A percentile compares a stretch with the other conserved stretches of the same genome.
Conservation (phyloP, 2,113 vertebrate species). For the Brachirus orientalis region DNA sequence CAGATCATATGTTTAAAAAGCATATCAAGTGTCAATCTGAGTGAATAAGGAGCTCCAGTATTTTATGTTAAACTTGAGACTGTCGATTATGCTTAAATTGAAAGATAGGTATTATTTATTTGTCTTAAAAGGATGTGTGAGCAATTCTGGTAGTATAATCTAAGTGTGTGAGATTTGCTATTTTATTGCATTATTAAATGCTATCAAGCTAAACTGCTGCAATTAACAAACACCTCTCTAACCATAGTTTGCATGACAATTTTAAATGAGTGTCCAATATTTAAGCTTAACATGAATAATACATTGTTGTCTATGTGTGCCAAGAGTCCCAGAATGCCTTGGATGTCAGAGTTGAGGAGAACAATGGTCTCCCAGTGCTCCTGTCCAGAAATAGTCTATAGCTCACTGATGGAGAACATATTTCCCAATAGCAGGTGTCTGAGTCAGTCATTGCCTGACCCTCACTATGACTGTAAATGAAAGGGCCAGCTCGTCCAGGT, state of each 20-base stretch:
- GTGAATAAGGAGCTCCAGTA: slow-evolving; percentile 70
- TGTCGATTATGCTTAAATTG: slow-evolving; percentile 39
- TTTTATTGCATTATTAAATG: too few relatives aligned
- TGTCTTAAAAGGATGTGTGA: slow-evolving; percentile 1
- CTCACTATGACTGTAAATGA: slow-evolving; percentile 79
- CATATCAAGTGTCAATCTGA: slow-evolving; percentile 73
- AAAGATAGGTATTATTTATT: slow-evolving; percentile 36
- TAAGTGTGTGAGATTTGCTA: neutral
- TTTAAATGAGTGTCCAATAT: slow-evolving; percentile 53
- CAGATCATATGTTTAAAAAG: slow-evolving; percentile 67
- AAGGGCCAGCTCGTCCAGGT: slow-evolving; percentile 80
- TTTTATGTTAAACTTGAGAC: slow-evolving; percentile 60
- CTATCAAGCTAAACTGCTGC: too few relatives aligned
- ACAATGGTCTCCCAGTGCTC: slow-evolving; percentile 84
- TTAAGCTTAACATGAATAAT: slow-evolving; percentile 78
- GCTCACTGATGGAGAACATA: slow-evolving; percentile 85
- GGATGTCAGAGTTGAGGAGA: slow-evolving; percentile 73
- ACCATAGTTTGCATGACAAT: slow-evolving; percentile 32
- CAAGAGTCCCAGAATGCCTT: slow-evolving; percentile 83
- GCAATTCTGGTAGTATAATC: too few relatives aligned
- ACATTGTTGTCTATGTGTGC: slow-evolving; percentile 77
- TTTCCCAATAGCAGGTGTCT: slow-evolving; percentile 84
- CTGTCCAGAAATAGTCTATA: slow-evolving; percentile 76
- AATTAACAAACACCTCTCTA: too few relatives aligned
- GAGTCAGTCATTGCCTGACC: slow-evolving; percentile 81